Percentiles rank a stretch among this genome's conserved stretches.
Evolutionary conservation across 2,888 invertebrate species (phyloP).

Genomic region (Panzeria rudis): DNA sequence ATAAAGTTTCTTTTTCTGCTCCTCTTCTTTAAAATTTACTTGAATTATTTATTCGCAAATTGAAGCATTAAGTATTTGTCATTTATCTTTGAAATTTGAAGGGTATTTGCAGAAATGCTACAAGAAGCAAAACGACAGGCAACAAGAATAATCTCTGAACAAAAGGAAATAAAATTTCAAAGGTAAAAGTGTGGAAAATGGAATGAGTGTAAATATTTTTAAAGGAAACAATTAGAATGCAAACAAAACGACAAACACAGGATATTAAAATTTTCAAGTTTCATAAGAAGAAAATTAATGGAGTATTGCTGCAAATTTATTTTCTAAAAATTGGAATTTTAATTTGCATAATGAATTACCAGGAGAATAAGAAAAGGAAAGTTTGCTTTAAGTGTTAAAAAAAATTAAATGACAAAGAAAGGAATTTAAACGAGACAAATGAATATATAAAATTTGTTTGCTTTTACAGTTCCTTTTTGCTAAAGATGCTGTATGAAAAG

Average conservation of each 20-base stretch:
- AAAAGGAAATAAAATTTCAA: neutral
- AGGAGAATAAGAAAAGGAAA: neutral
- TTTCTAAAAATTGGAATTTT: neutral
- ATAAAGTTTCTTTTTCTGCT: neutral
- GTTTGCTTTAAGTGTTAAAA: neutral
- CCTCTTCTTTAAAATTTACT: neutral
- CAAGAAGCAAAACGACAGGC: neutral
- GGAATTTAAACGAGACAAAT: too few relatives aligned
- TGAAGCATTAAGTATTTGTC: constrained; percentile 19
- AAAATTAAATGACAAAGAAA: neutral
- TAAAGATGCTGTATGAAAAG: too few relatives aligned
- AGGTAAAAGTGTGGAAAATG: constrained; percentile 12
- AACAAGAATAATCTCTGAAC: neutral
- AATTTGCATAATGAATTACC: neutral
- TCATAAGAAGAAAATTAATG: neutral
- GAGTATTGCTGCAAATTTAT: neutral
- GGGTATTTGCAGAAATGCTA: neutral
- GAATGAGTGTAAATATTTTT: constrained; percentile 23
- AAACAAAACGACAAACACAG: constrained; percentile 17
- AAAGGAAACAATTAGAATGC: constrained; percentile 38
- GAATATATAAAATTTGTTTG: neutral
- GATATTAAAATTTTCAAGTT: constrained; percentile 47
- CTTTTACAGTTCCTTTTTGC: too few relatives aligned
- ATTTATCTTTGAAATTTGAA: constrained; percentile 23
- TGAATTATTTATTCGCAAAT: constrained; percentile 27